Evolutionary conservation across 37 sponge, comb jelly and placozoan genomes (phyloP), one percentile per base, ranked within the genome.

Genomic region (Beroe forskalii): DNA sequence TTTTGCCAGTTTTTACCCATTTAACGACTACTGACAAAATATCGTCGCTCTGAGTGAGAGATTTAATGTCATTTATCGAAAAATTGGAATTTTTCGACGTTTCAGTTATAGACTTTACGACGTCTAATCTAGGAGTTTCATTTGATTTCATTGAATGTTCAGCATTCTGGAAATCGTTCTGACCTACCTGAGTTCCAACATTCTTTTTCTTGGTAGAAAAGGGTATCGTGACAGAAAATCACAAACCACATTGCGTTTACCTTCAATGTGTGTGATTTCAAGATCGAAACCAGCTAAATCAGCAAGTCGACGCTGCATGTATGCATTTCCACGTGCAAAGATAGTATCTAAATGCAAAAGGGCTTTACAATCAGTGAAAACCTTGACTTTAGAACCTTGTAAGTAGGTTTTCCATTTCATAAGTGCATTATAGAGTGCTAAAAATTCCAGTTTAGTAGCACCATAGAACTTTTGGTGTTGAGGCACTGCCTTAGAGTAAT

Each of bases 151-250:
- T n/a, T n/a, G n/a, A n/a, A n/a, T n/a, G n/a, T n/a, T n/a, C n/a
- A n/a, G n/a, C n/a, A n/a, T n/a, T n/a, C n/a, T n/a, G n/a, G n/a
- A n/a, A n/a, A n/a, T n/a, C n/a, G n/a, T n/a, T n/a, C n/a, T n/a
- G n/a, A n/a, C n/a, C n/a, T n/a, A 8, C 39, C n/a, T n/a, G n/a
- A n/a, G n/a, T n/a, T n/a, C n/a, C n/a, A n/a, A n/a, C n/a, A n/a
- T n/a, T n/a, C n/a, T n/a, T n/a, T n/a, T n/a, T n/a, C n/a, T n/a
- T n/a, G n/a, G n/a, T n/a, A n/a, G n/a, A n/a, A n/a, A n/a, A n/a
- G n/a, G n/a, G n/a, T n/a, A 20, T 22, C 75, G 75, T 6, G 40
- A 38, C 1, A 72, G 75, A 72, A 35, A 72, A 72, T 72, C 75
- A 32, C 40, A 35, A 1, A 72, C 35, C 37, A 35, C 75, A 4